Percentiles rank a stretch among this genome's conserved stretches.
Evolutionary conservation across 2,113 vertebrate species (phyloP).

Genomic region (Callorhinus ursinus): DNA sequence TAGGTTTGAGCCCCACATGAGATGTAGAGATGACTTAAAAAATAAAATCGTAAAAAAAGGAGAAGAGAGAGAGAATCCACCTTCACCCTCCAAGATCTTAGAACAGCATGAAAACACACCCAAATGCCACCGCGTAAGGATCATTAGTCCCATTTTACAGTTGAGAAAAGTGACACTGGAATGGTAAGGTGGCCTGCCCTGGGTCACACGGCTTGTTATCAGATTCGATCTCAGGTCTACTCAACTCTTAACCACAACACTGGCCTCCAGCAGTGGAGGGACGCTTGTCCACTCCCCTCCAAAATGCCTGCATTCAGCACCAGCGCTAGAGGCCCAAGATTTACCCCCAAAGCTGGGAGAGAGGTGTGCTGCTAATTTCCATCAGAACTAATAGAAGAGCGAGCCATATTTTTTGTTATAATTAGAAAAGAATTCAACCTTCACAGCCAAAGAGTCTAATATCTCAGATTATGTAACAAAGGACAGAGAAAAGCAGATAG

Average conservation of each 20-base stretch:
- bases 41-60: too few species aligned
- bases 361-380: constrained; percentile 38
- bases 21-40: too few species aligned
- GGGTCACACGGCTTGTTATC: neutral
- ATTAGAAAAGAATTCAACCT: constrained; percentile 70
- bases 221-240: neutral
- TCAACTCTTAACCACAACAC: neutral
- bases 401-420: constrained; percentile 51
- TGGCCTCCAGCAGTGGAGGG: neutral
- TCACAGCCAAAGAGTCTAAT: constrained; percentile 45
- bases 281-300: accelerated
- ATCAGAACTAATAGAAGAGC: constrained; percentile 59
- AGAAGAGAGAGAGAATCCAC: too few species aligned
- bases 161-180: neutral
- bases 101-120: neutral
- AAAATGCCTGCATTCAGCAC: neutral
- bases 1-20: too few species aligned
- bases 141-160: neutral
- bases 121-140: accelerated
- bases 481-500: constrained; percentile 64
- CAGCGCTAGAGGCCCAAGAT: neutral
- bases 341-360: neutral
- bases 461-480: constrained; percentile 66
- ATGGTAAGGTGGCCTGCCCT: too few species aligned
- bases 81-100: neutral